phyloP scores from a whole-genome alignment of 2,113 vertebrate species.

The Halcyon malimbica region DNA sequence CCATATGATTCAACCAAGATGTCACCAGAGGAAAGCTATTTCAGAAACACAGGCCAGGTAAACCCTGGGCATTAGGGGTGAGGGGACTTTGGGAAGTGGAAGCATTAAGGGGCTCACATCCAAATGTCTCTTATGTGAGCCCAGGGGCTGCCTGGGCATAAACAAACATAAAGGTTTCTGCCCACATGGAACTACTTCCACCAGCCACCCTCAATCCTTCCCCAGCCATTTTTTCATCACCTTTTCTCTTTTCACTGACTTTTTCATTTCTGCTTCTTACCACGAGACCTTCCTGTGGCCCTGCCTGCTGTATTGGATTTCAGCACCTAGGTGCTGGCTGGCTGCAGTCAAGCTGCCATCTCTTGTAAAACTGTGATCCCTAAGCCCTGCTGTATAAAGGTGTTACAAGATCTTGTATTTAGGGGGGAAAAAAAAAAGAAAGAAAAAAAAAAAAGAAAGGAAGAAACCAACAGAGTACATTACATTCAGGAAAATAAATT shows the following conservation, averaged over 20 bases:
- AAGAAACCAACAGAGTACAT: not conserved
- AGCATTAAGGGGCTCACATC: not conserved
- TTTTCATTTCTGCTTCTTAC: not conserved
- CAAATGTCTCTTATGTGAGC: not conserved
- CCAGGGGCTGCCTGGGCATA: not conserved
- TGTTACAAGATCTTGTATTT: not conserved
- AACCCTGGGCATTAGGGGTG: not conserved
- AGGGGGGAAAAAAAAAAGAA: not conserved
- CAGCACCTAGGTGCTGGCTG: not conserved
- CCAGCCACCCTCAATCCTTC: rapidly evolving
- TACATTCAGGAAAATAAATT: not conserved
- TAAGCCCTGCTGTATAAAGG: not conserved
- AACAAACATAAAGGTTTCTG: not conserved
- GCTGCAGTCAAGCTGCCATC: not conserved
- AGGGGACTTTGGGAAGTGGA: not conserved
- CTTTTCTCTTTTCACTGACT: not conserved
- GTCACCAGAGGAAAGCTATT: not conserved
- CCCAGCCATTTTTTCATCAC: not conserved
- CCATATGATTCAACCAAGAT: not conserved
- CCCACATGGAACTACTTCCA: not conserved
- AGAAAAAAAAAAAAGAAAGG: not conserved
- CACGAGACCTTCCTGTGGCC: rapidly evolving
- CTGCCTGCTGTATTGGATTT: not conserved
- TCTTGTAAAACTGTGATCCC: not conserved
- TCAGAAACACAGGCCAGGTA: not conserved